Conservation (phyloP, 2,113 vertebrate species). For the Daubentonia madagascariensis region DNA sequence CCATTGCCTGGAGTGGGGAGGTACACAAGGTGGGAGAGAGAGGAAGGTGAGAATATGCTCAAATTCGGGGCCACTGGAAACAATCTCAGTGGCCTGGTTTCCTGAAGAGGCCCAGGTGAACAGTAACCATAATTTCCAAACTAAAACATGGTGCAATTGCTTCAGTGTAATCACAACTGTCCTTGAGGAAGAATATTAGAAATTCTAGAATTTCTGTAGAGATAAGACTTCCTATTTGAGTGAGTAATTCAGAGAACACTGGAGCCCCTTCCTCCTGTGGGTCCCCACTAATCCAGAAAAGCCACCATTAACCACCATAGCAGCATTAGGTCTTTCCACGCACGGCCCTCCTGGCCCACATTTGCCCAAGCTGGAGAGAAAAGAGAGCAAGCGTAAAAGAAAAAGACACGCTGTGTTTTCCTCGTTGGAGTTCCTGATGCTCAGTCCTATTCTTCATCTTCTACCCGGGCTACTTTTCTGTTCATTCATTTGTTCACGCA, state of each 20-base stretch:
- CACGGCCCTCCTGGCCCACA: neutral
- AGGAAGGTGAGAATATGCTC: neutral
- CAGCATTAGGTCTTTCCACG: neutral
- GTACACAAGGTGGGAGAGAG: neutral
- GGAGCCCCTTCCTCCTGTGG: neutral
- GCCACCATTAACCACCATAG: no score
- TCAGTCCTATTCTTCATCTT: neutral
- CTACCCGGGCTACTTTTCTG: neutral
- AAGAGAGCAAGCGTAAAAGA: neutral
- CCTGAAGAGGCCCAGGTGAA: neutral
- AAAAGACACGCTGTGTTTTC: neutral
- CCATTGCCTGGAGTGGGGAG: neutral
- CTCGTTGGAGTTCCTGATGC: neutral
- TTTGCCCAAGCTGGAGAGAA: neutral
- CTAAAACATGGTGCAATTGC: neutral
- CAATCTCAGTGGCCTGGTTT: neutral
- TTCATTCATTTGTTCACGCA: neutral
- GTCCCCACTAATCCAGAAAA: neutral
- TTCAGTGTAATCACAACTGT: neutral
- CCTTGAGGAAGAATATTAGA: slow-evolving; percentile 19
- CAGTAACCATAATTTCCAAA: neutral
- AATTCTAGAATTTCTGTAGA: neutral
- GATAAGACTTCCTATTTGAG: neutral
- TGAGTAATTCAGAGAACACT: neutral
- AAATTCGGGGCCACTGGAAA: neutral